These are phyloP conservation scores for Pediacus dermestoides DNA, from an alignment of 2,888 invertebrate genomes.

Conservation along the genomic window DNA sequence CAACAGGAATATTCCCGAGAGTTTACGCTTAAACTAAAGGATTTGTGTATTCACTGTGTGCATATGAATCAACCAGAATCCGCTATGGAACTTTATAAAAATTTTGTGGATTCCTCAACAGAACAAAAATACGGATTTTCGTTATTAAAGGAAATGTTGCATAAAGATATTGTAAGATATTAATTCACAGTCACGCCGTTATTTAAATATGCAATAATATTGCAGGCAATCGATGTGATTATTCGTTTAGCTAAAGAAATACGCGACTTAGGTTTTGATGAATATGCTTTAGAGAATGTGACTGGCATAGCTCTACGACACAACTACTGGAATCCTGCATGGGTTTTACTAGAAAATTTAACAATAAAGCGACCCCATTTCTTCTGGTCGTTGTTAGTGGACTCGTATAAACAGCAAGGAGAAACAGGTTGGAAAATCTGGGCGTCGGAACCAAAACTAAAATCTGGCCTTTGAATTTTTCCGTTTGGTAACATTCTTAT, in stretches of 20 bases:
- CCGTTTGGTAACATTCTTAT: too few species aligned
- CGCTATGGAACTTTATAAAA: conserved; percentile 53
- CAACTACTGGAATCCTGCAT: conserved; percentile 50
- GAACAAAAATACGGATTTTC: conserved; percentile 56
- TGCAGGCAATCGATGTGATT: conserved; percentile 51
- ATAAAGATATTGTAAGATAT: conserved; percentile 48
- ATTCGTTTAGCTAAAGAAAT: conserved; percentile 51
- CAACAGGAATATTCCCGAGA: conserved; percentile 23
- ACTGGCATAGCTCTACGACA: conserved; percentile 51
- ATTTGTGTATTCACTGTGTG: conserved; percentile 54
- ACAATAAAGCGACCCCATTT: conserved; percentile 56
- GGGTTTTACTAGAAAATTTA: conserved; percentile 48
- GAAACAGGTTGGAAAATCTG: conserved; percentile 51
- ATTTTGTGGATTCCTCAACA: conserved; percentile 23
- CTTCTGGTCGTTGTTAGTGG: conserved; percentile 63
- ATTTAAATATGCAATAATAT: conserved; percentile 18
- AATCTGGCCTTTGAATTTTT: background rate
- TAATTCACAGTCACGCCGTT: too few species aligned
- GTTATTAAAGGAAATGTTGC: conserved; percentile 59
- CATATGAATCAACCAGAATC: conserved; percentile 52
- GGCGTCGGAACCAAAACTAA: too few species aligned
- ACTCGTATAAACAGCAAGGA: conserved; percentile 52
- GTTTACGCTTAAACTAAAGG: conserved; percentile 28
- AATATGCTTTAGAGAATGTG: conserved; percentile 45
- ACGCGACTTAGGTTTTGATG: conserved; percentile 51